These are phyloP conservation scores for Trichomalopsis sarcophagae DNA, from an alignment of 1,140 invertebrate species.

Conservation along the genomic window DNA sequence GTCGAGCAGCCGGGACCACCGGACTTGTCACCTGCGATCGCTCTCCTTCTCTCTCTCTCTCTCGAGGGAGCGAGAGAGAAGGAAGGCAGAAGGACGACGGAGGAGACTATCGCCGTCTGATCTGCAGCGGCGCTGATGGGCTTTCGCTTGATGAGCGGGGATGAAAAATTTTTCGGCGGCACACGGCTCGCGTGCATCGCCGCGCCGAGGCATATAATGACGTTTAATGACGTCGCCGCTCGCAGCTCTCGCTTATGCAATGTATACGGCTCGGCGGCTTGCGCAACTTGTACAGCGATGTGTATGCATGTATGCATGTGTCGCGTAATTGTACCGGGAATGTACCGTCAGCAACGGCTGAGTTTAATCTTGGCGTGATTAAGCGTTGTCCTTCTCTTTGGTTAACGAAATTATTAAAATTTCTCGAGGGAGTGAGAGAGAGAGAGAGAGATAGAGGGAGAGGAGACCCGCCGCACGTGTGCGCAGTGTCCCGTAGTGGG, in stretches of 20 bases:
- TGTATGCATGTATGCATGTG: not conserved
- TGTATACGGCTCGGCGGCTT: not conserved
- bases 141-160: not conserved
- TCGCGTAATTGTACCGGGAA: constrained; percentile 37
- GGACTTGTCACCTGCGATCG: constrained; percentile 69
- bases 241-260: not conserved
- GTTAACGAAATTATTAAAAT: constrained; percentile 51
- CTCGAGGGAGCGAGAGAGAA: not conserved
- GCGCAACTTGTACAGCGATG: not conserved
- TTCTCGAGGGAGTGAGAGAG: not conserved
- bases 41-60: constrained; percentile 24
- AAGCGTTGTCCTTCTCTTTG: constrained; percentile 15
- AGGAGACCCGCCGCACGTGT: not conserved
- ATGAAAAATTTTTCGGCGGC: constrained; percentile 37
- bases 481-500: not conserved
- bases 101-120: not conserved
- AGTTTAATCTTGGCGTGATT: constrained; percentile 23
- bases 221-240: constrained; percentile 27
- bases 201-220: constrained; percentile 23
- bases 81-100: not conserved
- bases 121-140: constrained; percentile 2
- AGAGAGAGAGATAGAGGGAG: not conserved
- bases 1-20: constrained; percentile 64
- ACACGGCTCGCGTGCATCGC: not conserved
- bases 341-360: not conserved